Base-by-base conservation (phyloP, 1,140 invertebrate species). In the Delia radicum region DNA sequence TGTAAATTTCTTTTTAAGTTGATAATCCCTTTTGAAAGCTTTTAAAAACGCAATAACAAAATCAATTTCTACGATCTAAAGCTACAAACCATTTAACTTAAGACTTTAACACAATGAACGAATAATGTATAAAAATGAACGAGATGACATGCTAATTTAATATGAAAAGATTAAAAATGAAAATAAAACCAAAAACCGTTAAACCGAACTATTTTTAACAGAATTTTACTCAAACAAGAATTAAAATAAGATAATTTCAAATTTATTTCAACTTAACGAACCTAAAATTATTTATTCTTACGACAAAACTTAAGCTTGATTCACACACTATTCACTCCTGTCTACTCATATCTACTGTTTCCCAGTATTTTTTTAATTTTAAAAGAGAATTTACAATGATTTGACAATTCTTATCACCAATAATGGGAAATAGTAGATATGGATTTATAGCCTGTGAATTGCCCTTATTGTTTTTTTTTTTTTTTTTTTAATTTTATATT, bases 71-170 rank as follows among this genome's bases (percentile, higher is more conserved):
- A n/a, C n/a, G n/a, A n/a, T 42, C 37, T 42, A 3, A 10, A 42
- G n/a, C 37, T 42, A 42, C 37, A 42, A 42, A 42, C 33, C 37
- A 42, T 5, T 42, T 42, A 42, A 42, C n/a, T n/a, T n/a, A 37
- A 10, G 3, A 42, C 37, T 42, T 10, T 10, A 42, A 42, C 12
- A 42, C 18, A 21, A 24, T 21, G 48, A 55, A 55, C 0, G 2
- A 10, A 6, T 21, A 55, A 55, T 37, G 6, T 21, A 10, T 21
- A 21, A 7, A 21, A 24, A 55, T 55, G 48, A 55, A 55, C 48
- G 28, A 74, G 15, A 4, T 21, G 78, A 74, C 65, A 75, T 73
- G 75, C 74, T 75, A 74, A 78, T 21, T 75, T 73, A 61, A 77
- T 71, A 73, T 76, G 29, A 55, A 62, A 46, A 29, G 71, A 75